A percentile compares a stretch with the other conserved stretches of the same genome.
These are phyloP conservation scores for Blennius ocellaris DNA, from an alignment of 2,113 vertebrate genomes.

Conservation along the genomic window DNA sequence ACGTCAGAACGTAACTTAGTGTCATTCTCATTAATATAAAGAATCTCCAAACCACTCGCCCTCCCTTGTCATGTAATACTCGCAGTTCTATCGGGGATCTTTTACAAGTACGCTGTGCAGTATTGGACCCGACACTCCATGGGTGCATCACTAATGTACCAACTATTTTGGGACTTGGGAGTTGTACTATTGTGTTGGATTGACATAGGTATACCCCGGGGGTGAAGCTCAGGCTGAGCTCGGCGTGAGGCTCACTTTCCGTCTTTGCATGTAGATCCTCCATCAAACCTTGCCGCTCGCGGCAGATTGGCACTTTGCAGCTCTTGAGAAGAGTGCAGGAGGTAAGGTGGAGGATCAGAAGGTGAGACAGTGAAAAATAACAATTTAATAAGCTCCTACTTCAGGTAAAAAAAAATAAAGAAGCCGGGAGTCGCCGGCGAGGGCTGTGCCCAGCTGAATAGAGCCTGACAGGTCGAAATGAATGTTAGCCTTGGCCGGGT, in stretches of 20 bases:
- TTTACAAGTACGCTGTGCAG: too few relatives aligned
- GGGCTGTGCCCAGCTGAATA: conserved; percentile 54
- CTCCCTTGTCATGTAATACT: too few relatives aligned
- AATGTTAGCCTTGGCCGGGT: conserved; percentile 70
- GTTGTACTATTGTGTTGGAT: too few relatives aligned
- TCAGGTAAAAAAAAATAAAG: conserved; percentile 18
- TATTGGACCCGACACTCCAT: too few relatives aligned
- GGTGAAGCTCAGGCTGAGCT: conserved; percentile 3
- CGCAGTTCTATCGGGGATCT: too few relatives aligned
- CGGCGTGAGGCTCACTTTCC: conserved; percentile 13
- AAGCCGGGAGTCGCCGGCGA: conserved; percentile 43
- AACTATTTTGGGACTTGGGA: too few relatives aligned
- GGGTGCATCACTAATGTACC: too few relatives aligned
- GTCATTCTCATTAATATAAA: too few relatives aligned
- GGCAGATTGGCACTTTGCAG: conserved; percentile 20
- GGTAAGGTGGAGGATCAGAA: conserved; percentile 43
- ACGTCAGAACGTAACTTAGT: too few relatives aligned
- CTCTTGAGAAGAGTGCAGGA: conserved; percentile 14
- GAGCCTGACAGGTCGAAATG: conserved; percentile 71
- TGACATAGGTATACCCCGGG: background rate
- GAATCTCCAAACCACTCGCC: too few relatives aligned
- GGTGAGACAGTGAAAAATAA: conserved; percentile 49
- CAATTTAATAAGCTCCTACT: conserved; percentile 61
- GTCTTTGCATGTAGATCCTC: conserved; percentile 15
- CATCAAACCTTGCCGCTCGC: conserved; percentile 26